Percentiles rank a stretch among this genome's conserved stretches.
Evolutionary conservation across 2,888 invertebrate genomes (phyloP).

Genomic region (Temnothorax ravouxi): DNA sequence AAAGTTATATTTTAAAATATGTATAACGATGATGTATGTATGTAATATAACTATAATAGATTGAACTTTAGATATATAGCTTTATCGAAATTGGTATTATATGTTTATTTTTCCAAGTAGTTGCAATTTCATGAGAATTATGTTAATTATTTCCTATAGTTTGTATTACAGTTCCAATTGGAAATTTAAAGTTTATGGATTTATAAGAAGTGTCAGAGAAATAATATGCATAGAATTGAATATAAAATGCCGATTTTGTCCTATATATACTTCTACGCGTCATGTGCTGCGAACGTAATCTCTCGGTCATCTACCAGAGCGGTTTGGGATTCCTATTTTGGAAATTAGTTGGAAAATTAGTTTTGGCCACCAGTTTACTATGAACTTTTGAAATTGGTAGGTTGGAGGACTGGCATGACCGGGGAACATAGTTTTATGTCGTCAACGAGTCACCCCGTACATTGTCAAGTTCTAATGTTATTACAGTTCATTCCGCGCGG

Average conservation of each 20-base stretch:
- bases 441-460: slow-evolving; percentile 38
- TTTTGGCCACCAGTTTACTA: slow-evolving; percentile 66
- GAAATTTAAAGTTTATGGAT: neutral
- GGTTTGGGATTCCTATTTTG: slow-evolving; percentile 74
- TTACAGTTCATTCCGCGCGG: slow-evolving; percentile 52
- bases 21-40: neutral
- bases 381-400: slow-evolving; percentile 68
- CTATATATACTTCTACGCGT: slow-evolving; percentile 3
- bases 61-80: neutral
- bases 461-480: slow-evolving; percentile 56
- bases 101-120: neutral
- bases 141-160: neutral
- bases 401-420: slow-evolving; percentile 53
- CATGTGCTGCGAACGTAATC: slow-evolving; percentile 70
- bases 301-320: slow-evolving; percentile 63
- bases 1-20: neutral
- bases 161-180: neutral
- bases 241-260: slow-evolving; percentile 33
- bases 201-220: slow-evolving; percentile 6
- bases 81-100: slow-evolving; percentile 1
- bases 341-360: slow-evolving; percentile 81
- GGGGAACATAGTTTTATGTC: slow-evolving; percentile 65
- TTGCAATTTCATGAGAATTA: slow-evolving; percentile 13
- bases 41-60: neutral
- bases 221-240: neutral